Conservation (phyloP, 2,888 invertebrate species). For the Caenorhabditis sp. region DNA sequence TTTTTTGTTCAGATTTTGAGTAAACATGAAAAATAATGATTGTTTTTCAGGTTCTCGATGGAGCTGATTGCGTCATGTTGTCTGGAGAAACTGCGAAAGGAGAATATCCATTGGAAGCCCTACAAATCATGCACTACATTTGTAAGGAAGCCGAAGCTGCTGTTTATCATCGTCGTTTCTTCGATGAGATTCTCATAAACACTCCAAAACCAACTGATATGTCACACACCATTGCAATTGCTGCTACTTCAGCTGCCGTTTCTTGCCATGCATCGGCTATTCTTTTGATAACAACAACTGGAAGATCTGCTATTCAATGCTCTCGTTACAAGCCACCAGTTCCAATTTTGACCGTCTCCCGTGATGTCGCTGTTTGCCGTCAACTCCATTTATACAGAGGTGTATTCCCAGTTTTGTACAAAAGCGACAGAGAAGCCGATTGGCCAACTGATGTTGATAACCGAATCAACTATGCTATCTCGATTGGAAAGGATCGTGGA, state of each 20-base stretch:
- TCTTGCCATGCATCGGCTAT: slow-evolving; percentile 89
- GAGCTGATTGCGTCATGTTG: slow-evolving; percentile 97
- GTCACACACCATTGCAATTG: slow-evolving; percentile 89
- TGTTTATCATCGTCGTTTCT: slow-evolving; percentile 89
- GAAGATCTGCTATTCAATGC: slow-evolving; percentile 84
- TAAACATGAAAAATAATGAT: neutral
- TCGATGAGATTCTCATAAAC: slow-evolving; percentile 79
- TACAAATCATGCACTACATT: slow-evolving; percentile 75
- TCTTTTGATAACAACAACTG: slow-evolving; percentile 83
- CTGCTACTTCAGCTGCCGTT: slow-evolving; percentile 89
- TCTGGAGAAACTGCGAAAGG: slow-evolving; percentile 99
- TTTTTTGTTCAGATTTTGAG: no score
- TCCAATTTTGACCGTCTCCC: slow-evolving; percentile 90
- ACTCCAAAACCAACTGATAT: slow-evolving; percentile 79
- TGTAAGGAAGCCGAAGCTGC: slow-evolving; percentile 89
- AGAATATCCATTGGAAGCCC: slow-evolving; percentile 90
- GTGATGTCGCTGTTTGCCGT: slow-evolving; percentile 84
- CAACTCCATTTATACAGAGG: slow-evolving; percentile 90
- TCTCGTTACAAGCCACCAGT: slow-evolving; percentile 92
- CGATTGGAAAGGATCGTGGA: slow-evolving; percentile 79
- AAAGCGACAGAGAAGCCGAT: slow-evolving; percentile 74
- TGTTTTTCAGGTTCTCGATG: slow-evolving; percentile 82
- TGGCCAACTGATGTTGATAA: slow-evolving; percentile 90
- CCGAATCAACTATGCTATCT: slow-evolving; percentile 68
- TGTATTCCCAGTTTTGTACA: slow-evolving; percentile 86